Conservation (phyloP, 2,113 vertebrate species). For the Hystrix cristata region DNA sequence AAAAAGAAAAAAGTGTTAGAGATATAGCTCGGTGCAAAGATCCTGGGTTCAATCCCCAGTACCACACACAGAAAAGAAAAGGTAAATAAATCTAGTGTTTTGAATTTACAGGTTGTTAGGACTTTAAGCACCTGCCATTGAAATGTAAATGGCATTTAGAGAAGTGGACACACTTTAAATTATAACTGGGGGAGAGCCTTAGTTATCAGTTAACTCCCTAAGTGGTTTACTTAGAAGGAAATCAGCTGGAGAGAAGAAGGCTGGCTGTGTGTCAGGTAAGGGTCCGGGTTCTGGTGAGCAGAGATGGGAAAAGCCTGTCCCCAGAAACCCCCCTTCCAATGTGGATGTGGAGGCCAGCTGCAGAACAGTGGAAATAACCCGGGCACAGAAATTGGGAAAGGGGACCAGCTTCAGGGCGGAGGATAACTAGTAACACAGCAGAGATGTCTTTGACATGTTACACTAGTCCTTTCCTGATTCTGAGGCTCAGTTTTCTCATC, state of each 20-base stretch:
- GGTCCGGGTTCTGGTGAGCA: not conserved
- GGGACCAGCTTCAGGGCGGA: not conserved
- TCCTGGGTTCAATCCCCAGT: too few species aligned
- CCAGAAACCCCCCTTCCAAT: not conserved
- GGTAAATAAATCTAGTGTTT: not conserved
- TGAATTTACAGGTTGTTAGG: not conserved
- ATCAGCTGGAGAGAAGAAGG: not conserved
- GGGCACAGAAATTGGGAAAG: not conserved
- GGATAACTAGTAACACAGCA: not conserved
- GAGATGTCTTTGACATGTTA: not conserved
- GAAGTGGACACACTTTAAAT: not conserved
- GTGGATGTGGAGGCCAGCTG: not conserved
- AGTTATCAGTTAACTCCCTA: slow-evolving; percentile 66
- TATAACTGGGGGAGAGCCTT: not conserved
- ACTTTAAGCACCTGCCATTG: not conserved
- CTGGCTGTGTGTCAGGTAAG: not conserved
- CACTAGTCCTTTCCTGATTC: not conserved
- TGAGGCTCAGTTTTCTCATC: not conserved
- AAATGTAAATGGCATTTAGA: slow-evolving; percentile 46
- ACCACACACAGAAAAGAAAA: not conserved
- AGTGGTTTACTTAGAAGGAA: not conserved
- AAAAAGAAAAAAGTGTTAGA: not conserved
- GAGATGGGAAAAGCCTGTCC: not conserved
- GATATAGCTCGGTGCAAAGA: too few species aligned
- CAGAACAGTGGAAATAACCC: not conserved